Percentiles rank a stretch among this genome's conserved stretches.
Evolutionary conservation across 2,113 vertebrate genomes (phyloP).

Genomic region (Dolichallabes microphthalmus): DNA sequence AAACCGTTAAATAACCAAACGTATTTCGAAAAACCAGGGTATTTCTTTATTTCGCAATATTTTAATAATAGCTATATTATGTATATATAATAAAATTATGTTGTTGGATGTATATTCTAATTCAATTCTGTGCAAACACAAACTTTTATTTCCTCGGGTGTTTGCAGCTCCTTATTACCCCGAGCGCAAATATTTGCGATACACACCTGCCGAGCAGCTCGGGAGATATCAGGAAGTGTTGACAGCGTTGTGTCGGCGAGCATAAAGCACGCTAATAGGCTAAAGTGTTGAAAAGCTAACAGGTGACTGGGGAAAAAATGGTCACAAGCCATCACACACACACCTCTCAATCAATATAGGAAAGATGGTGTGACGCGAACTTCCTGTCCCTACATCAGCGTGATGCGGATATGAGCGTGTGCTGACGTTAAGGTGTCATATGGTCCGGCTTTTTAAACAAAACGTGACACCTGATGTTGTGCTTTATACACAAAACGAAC

Average conservation of each 20-base stretch:
- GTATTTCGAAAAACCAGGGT: too few species aligned
- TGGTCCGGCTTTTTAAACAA: neutral
- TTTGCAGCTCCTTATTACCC: neutral
- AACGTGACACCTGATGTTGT: neutral
- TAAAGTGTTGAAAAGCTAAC: slow-evolving; percentile 28
- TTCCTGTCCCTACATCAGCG: neutral
- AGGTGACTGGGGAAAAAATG: neutral
- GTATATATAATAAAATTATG: neutral
- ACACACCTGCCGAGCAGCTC: slow-evolving; percentile 45
- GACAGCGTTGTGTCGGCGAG: slow-evolving; percentile 28
- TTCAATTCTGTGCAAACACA: neutral
- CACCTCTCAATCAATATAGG: neutral
- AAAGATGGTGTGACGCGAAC: neutral
- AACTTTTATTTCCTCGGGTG: neutral
- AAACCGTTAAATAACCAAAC: neutral
- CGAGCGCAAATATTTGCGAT: slow-evolving; percentile 53
- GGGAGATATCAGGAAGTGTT: slow-evolving; percentile 43
- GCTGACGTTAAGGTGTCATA: neutral
- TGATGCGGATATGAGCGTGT: neutral
- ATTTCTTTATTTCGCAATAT: neutral
- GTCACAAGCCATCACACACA: neutral
- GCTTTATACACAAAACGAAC: neutral
- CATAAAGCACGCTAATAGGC: slow-evolving; percentile 20
- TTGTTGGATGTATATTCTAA: neutral
- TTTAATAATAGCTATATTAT: neutral